A percentile compares a stretch with the other conserved stretches of the same genome.
Evolutionary conservation across 2,113 vertebrate genomes (phyloP).

Genomic region (Epinephelus moara): DNA sequence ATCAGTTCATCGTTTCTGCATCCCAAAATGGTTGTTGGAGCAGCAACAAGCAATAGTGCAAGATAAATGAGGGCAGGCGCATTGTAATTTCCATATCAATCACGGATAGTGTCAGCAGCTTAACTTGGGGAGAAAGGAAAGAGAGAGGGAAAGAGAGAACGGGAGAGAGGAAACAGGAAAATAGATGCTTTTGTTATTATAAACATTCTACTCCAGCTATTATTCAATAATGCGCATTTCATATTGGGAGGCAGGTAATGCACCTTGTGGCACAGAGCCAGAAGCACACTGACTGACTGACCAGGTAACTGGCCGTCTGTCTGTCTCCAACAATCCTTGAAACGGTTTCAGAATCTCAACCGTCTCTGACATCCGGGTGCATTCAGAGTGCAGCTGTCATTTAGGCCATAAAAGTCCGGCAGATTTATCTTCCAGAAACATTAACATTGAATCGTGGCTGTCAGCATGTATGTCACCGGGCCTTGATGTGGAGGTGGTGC

Average conservation of each 20-base stretch:
- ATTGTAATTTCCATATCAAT: conserved; percentile 79
- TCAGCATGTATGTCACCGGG: conserved; percentile 54
- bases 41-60: conserved; percentile 56
- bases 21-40: conserved; percentile 72
- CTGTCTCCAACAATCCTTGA: conserved; percentile 30
- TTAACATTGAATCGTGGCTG: conserved; percentile 67
- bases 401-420: conserved; percentile 62
- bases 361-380: conserved; percentile 45
- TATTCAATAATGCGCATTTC: conserved; percentile 46
- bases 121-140: conserved; percentile 32
- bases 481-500: conserved; percentile 52
- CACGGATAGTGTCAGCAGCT: conserved; percentile 60
- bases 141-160: conserved; percentile 10
- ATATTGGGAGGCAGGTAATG: conserved; percentile 47
- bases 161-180: conserved; percentile 23
- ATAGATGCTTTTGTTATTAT: conserved; percentile 48
- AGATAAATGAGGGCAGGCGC: conserved; percentile 72
- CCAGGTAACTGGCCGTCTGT: conserved; percentile 12
- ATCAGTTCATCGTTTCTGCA: conserved; percentile 72
- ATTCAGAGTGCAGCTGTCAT: conserved; percentile 74
- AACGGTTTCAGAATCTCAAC: conserved; percentile 31
- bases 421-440: conserved; percentile 63
- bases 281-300: conserved; percentile 18
- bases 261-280: conserved; percentile 47
- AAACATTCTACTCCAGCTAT: conserved; percentile 11